Evolutionary conservation across 2,797 vertebrate species (phyloP), one percentile per base, ranked within the genome.

Genomic region (Tangara arthus): DNA sequence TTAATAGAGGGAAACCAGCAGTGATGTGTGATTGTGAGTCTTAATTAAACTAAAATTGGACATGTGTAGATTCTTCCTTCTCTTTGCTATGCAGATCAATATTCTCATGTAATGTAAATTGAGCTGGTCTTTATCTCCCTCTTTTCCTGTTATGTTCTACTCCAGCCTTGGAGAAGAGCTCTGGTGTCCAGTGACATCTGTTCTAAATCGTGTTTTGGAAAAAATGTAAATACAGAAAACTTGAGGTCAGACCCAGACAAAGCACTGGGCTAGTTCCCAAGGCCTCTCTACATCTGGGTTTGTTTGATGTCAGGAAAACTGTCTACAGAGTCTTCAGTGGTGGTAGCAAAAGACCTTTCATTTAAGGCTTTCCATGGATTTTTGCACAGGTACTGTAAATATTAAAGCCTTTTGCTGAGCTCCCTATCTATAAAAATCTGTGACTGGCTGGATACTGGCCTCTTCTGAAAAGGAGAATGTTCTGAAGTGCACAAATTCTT

Each of bases 161-260:
- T 82, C 23, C 32, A 90, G 30, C 57, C 41, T 65, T 88, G 72
- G 44, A 89, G 79, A 65, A 86, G 72, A 90, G 53, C 47, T 88
- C 35, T 91, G 72, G 44, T 93, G 91, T 95, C 71, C 91, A 93
- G 44, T 89, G 77, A 92, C 87, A 93, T 95, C 83, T 94, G 93
- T 95, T 96, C 73, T 86, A 84, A 95, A 95, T 96, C 64, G 76
- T 65, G 79, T 76, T 93, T 88, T 90, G 22, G 49, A 81, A 83
- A 87, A 93, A 87, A 88, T 69, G 30, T 90, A 89, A 92, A 94
- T 75, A 66, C 30, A 75, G 57, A 93, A 80, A 83, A 78, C 82
- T 96, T 95, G 90, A 93, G 86, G 82, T 95, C 87, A 86, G 73
- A 49, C 57, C 28, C 55, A 97, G 82, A 93, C 87, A 79, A 94